Base-by-base conservation (phyloP, 2,113 vertebrate genomes). In the Bombycilla garrulus region DNA sequence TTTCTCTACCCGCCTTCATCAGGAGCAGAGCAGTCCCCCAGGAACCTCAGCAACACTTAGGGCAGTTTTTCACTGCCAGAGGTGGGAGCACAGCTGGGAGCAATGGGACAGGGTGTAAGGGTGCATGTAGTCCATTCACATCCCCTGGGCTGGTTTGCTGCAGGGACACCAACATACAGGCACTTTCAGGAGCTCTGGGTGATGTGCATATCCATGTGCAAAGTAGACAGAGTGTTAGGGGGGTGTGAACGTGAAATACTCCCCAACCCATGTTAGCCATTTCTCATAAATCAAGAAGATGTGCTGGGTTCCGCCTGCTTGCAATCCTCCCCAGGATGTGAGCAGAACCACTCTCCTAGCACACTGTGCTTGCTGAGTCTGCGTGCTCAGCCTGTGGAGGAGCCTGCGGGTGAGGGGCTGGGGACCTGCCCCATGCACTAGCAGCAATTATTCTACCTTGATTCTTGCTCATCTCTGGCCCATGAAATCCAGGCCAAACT, bases 391-490 rank as follows among this genome's bases (percentile, higher is more conserved):
- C 48, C 44, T 11, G 1, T 3, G 22, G 47, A 77, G 71, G 81
- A 93, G 85, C 81, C 36, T 51, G 28, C 47, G 66, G 50, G 2
- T 8, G 28, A 82, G 66, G 65, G 62, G 53, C 53, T 47, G 48
- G 76, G 33, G 71, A 82, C 47, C 12, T 88, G 73, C 64, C 58
- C 60, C 4, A 3, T 53, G 44, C 3, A 3, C 85, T 83, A 62
- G n/a, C 31, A 64, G 60, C 83, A 90, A 94, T 93, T 88, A 93
- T 74, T 92, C 80, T 44, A 64, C 90, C 94, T 96, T 88, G 90
- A 94, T 95, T 94, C 93, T 93, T 66, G 88, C 86, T 96, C 85
- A 83, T 90, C 92, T 90, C 60, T 90, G 76, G 92, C 93, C 95
- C 88, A 72, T 81, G 67, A 96, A 95, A 94, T 94, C 86, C 90